Evolutionary conservation across 2,797 vertebrate genomes (phyloP).

Genomic region (Halcyon leucocephala): DNA sequence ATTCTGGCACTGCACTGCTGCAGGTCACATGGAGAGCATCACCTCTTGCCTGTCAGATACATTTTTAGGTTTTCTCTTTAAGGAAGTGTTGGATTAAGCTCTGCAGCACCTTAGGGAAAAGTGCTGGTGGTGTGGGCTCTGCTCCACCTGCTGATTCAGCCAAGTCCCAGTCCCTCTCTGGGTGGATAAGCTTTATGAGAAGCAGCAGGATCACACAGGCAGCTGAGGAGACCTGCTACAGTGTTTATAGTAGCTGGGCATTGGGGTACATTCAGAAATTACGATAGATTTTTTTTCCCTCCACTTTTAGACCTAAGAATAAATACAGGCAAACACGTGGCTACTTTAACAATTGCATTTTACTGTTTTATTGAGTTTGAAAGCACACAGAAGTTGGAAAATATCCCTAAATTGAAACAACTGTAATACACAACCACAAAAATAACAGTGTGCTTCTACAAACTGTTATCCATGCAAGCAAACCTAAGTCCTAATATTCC

Average conservation of each 20-base stretch:
- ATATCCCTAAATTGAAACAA: background rate
- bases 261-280: background rate
- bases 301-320: background rate
- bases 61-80: background rate
- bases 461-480: background rate
- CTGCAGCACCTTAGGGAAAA: background rate
- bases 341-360: conserved; percentile 5
- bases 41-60: background rate
- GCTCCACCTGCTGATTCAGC: background rate
- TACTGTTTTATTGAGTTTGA: conserved; percentile 52
- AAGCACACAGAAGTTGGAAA: background rate
- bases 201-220: background rate
- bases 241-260: background rate
- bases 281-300: background rate
- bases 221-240: background rate
- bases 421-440: conserved; percentile 4
- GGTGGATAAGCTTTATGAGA: background rate
- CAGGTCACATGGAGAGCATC: background rate
- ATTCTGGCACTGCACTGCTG: background rate
- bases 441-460: background rate
- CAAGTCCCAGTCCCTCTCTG: background rate
- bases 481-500: background rate
- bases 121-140: rapidly evolving
- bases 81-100: background rate
- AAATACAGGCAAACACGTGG: background rate